Conservation (phyloP, 2,113 vertebrate species). For the Microtus richardsoni region DNA sequence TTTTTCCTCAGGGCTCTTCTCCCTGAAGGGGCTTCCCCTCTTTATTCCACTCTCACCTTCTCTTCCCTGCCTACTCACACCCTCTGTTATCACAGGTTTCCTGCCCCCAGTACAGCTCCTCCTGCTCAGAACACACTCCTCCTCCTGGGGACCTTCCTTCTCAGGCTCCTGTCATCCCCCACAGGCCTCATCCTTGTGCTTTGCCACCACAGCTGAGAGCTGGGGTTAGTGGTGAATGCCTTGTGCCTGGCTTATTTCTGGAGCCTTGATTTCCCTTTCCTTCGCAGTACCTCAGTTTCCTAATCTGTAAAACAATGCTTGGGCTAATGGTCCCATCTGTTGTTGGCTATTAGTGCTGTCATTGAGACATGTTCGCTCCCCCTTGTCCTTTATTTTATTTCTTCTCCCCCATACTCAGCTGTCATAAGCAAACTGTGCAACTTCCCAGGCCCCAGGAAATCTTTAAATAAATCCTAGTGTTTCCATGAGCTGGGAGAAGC, state of each 20-base stretch:
- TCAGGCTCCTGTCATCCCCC: background rate
- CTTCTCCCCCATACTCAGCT: slow-evolving; percentile 15
- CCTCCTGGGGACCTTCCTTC: background rate
- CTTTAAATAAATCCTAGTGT: slow-evolving; percentile 61
- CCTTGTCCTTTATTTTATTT: background rate
- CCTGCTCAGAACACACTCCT: background rate
- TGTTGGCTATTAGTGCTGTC: background rate
- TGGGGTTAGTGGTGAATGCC: background rate
- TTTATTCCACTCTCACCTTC: background rate
- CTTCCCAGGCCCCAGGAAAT: slow-evolving; percentile 68
- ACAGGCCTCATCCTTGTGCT: background rate
- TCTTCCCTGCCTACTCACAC: no score
- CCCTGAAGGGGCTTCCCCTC: background rate
- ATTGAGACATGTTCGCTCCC: background rate
- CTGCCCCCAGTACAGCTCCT: no score
- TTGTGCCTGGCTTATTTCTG: background rate
- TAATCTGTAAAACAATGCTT: background rate
- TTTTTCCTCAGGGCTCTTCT: background rate
- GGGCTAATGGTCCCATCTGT: background rate
- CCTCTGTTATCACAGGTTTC: background rate
- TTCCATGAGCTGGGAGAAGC: slow-evolving; percentile 4
- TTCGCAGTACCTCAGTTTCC: background rate
- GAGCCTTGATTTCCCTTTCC: background rate
- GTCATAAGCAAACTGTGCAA: background rate
- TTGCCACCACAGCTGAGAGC: background rate